A percentile compares a stretch with the other conserved stretches of the same genome.
Conservation (phyloP, 2,888 invertebrate species). For the Nineta flava region DNA sequence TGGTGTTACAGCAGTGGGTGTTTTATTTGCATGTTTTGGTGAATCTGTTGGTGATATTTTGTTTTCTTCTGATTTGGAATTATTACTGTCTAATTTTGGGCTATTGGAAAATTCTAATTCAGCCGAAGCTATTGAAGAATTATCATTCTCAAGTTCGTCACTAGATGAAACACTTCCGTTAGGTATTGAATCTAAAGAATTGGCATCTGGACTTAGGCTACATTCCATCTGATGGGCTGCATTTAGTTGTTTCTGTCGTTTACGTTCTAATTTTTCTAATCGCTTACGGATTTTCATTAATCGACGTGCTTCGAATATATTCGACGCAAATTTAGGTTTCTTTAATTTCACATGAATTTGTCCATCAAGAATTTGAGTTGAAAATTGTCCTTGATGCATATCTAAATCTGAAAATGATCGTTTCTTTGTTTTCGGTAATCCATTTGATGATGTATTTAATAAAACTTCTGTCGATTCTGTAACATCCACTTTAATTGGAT, state of each 20-base stretch:
- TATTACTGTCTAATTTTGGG: not conserved
- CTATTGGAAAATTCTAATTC: not conserved
- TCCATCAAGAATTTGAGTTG: conserved; percentile 6
- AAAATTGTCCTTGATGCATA: conserved; percentile 2
- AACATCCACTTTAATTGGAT: not conserved
- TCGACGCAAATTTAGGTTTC: conserved; percentile 53
- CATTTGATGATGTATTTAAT: not conserved
- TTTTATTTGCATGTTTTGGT: not conserved
- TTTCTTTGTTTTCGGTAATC: not conserved
- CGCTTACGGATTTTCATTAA: conserved; percentile 50
- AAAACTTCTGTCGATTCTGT: not conserved
- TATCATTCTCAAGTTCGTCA: not conserved
- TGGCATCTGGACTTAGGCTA: not conserved
- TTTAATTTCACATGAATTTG: conserved; percentile 26
- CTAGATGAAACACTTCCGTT: not conserved
- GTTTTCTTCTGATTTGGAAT: not conserved
- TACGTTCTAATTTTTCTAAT: conserved; percentile 41
- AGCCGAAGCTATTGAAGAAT: not conserved
- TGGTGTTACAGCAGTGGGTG: not conserved
- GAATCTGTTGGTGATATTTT: not conserved
- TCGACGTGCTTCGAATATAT: conserved; percentile 46
- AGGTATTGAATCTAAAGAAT: not conserved
- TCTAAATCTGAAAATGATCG: conserved; percentile 4
- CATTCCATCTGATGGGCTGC: conserved; percentile 22
- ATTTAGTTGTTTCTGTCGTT: conserved; percentile 26